Percentiles rank a stretch among this genome's conserved stretches.
Evolutionary conservation across 2,113 vertebrate species (phyloP).

Genomic region (Bambusicola thoracicus): DNA sequence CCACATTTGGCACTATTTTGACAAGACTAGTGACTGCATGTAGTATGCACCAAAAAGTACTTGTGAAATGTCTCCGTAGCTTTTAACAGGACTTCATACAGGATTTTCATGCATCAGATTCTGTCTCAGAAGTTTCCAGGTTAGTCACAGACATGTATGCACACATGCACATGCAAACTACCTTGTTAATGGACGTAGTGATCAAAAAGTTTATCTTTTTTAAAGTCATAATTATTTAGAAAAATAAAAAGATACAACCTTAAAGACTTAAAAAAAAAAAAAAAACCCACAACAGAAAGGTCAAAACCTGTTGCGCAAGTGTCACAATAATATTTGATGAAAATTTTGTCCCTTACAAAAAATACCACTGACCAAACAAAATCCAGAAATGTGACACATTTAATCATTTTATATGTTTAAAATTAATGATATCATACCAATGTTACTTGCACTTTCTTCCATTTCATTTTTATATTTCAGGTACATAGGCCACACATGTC

Average conservation of each 20-base stretch:
- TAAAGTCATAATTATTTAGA: neutral
- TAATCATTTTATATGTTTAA: neutral
- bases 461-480: slow-evolving; percentile 86
- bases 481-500: slow-evolving; percentile 96
- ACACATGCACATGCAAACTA: neutral
- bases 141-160: rapidly evolving
- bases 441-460: slow-evolving; percentile 70
- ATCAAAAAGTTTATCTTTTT: neutral
- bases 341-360: neutral
- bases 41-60: neutral
- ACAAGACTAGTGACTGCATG: neutral
- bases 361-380: neutral
- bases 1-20: neutral
- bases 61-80: neutral
- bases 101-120: neutral
- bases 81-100: neutral
- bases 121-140: neutral
- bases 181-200: neutral
- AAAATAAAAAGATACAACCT: neutral
- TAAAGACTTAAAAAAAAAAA: neutral
- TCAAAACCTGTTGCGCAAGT: neutral
- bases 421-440: slow-evolving; percentile 78
- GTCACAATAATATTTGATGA: neutral
- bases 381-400: neutral
- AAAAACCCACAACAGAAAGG: neutral